Conservation (phyloP, 2,888 invertebrate species). For the Ophioninae sp. region DNA sequence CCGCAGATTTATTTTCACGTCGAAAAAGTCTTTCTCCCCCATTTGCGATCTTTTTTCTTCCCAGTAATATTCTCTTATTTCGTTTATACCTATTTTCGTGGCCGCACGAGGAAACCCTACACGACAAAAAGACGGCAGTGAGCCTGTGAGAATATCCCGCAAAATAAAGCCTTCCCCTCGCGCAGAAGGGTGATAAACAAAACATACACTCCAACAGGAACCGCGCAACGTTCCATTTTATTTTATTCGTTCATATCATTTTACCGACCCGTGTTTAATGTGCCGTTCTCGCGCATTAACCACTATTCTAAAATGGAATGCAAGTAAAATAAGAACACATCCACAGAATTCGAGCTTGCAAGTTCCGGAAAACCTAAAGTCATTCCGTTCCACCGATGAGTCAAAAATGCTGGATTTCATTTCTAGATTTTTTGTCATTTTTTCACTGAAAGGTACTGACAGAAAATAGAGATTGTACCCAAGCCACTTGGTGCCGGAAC, state of each 20-base stretch:
- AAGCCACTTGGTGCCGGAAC: conserved; percentile 15
- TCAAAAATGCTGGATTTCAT: conserved; percentile 21
- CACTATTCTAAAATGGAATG: not conserved
- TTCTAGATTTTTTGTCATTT: not conserved
- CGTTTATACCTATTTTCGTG: not conserved
- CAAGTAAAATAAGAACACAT: not conserved
- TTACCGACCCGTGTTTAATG: not conserved
- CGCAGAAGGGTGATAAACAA: not conserved
- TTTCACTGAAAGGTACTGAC: not conserved
- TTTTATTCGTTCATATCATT: not conserved
- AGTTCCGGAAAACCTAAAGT: conserved; percentile 34
- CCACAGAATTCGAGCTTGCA: conserved; percentile 1
- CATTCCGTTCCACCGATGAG: conserved; percentile 19
- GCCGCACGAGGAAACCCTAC: not conserved
- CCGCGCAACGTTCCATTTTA: not conserved
- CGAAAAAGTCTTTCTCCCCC: not conserved
- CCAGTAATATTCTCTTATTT: not conserved
- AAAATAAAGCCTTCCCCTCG: not conserved
- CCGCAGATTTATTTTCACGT: not conserved
- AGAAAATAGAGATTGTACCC: not conserved
- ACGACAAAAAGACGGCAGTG: not conserved
- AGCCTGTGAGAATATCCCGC: not conserved
- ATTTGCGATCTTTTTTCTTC: not conserved
- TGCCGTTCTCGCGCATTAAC: not conserved
- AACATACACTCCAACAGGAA: not conserved